phyloP scores from a whole-genome alignment of 2,888 invertebrate species.

The Zygothrica quintamaculata region DNA sequence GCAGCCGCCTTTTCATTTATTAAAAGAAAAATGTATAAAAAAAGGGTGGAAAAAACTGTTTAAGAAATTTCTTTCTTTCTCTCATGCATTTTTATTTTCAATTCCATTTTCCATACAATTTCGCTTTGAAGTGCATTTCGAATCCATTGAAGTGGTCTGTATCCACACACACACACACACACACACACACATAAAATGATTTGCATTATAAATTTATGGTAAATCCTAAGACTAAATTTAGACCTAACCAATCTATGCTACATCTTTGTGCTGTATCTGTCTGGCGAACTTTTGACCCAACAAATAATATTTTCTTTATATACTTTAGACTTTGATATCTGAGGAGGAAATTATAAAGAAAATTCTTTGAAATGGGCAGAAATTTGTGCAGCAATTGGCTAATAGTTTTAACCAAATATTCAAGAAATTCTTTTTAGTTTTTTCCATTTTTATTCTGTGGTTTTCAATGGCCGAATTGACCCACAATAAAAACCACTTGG shows the following conservation, averaged over 20 bases:
- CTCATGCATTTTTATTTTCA: slow-evolving; percentile 22
- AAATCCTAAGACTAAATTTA: slow-evolving; percentile 68
- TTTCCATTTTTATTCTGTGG: slow-evolving; percentile 21
- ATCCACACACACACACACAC: no score
- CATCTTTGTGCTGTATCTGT: slow-evolving; percentile 34
- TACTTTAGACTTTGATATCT: neutral
- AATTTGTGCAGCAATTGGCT: neutral
- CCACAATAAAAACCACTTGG: slow-evolving; percentile 27
- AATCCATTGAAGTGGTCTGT: slow-evolving; percentile 77
- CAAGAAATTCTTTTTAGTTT: no score
- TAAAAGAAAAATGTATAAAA: slow-evolving; percentile 44
- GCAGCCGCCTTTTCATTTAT: slow-evolving; percentile 52
- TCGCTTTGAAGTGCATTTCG: slow-evolving; percentile 69
- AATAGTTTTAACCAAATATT: slow-evolving; percentile 7
- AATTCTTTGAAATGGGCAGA: no score
- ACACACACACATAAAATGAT: slow-evolving; percentile 32
- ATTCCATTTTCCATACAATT: slow-evolving; percentile 22
- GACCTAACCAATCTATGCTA: slow-evolving; percentile 40
- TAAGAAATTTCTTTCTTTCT: slow-evolving; percentile 28
- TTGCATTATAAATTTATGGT: slow-evolving; percentile 59
- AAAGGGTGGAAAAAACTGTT: slow-evolving; percentile 10
- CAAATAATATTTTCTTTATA: slow-evolving; percentile 12
- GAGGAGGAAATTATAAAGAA: neutral
- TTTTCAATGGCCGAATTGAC: slow-evolving; percentile 22
- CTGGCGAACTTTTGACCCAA: slow-evolving; percentile 70